phyloP scores from a whole-genome alignment of 2,113 vertebrate genomes.

The Eclectus roratus region DNA sequence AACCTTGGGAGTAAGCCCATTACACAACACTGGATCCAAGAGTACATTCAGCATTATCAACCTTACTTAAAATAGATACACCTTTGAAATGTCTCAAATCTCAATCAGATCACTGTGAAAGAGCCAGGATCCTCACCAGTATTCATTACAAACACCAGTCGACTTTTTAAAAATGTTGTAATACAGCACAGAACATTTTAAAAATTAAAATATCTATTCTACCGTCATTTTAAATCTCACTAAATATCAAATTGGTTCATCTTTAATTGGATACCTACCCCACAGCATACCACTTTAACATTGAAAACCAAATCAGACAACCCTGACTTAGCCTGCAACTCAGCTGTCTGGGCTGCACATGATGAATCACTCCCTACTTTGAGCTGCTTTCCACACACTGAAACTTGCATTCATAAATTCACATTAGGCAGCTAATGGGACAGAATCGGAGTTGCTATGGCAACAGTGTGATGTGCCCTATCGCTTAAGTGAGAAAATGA shows the following conservation, averaged over 20 bases:
- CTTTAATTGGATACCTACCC: background rate
- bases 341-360: constrained; percentile 1
- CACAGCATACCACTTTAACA: background rate
- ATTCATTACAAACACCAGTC: background rate
- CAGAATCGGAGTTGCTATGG: constrained; percentile 76
- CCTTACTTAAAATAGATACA: background rate
- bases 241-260: background rate
- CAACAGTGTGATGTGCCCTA: constrained; percentile 69
- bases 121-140: background rate
- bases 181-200: background rate
- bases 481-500: constrained; percentile 68
- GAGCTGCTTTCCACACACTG: constrained; percentile 31
- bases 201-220: background rate
- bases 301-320: background rate
- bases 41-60: background rate
- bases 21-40: background rate
- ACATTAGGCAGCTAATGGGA: constrained; percentile 75
- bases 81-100: background rate
- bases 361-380: constrained; percentile 63
- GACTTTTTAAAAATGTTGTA: background rate
- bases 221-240: background rate
- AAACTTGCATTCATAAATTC: constrained; percentile 74
- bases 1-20: background rate
- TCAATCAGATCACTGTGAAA: background rate
- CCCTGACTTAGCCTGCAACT: constrained; percentile 21